Evolutionary conservation across 2,888 invertebrate genomes (phyloP).

Genomic region (Ecliptopera silaceata): DNA sequence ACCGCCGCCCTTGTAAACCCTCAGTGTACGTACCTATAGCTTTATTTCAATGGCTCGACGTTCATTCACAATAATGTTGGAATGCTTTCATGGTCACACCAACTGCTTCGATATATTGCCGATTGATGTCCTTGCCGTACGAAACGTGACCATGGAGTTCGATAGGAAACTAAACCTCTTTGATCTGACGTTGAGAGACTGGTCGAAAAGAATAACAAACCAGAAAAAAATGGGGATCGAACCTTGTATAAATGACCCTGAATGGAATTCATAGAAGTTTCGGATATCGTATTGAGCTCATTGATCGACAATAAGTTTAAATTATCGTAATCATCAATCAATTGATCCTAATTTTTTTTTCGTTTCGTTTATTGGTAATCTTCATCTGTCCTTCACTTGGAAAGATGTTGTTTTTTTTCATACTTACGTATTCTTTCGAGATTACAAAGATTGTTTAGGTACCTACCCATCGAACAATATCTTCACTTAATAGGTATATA

Average conservation of each 20-base stretch:
- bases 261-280: not conserved
- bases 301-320: slow-evolving; percentile 1
- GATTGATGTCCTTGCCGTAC: slow-evolving; percentile 20
- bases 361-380: too few species aligned
- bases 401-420: too few species aligned
- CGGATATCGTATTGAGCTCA: not conserved
- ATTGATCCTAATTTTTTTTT: not conserved
- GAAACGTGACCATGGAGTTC: slow-evolving; percentile 9
- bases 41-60: slow-evolving; percentile 75
- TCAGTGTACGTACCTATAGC: slow-evolving; percentile 63
- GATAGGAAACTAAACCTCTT: slow-evolving; percentile 10
- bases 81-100: slow-evolving; percentile 74
- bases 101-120: slow-evolving; percentile 45
- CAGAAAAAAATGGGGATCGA: not conserved
- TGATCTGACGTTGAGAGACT: not conserved
- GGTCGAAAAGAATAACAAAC: slow-evolving; percentile 9
- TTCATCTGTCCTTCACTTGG: too few species aligned
- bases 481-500: too few species aligned
- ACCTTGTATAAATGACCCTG: not conserved
- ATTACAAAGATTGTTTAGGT: too few species aligned
- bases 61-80: slow-evolving; percentile 80
- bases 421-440: too few species aligned
- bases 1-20: slow-evolving; percentile 76
- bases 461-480: too few species aligned
- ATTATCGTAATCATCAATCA: slow-evolving; percentile 13